Conservation (phyloP, 2,888 invertebrate species). For the Pocota personata region DNA sequence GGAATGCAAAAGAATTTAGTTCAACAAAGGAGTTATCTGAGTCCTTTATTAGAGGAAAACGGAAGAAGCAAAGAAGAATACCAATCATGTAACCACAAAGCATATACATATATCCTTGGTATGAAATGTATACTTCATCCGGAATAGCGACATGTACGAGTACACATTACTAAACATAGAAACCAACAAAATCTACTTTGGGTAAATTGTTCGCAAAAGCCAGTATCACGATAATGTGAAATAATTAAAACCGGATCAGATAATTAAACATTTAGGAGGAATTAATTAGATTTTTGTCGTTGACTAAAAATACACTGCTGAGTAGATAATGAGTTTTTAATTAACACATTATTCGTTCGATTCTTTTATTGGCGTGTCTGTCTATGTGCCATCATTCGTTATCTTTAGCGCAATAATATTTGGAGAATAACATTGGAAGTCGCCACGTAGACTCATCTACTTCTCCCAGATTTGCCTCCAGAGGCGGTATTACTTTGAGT, state of each 20-base stretch:
- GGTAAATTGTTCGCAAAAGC: neutral
- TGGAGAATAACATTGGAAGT: neutral
- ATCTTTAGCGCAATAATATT: neutral
- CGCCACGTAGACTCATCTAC: neutral
- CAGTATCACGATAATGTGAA: constrained; percentile 23
- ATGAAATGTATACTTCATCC: neutral
- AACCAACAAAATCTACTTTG: neutral
- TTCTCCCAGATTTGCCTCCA: neutral
- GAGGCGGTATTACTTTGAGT: neutral
- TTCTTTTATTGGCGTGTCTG: neutral
- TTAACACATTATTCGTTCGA: neutral
- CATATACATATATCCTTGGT: neutral
- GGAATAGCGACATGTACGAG: neutral
- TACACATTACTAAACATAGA: neutral
- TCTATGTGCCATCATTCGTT: neutral
- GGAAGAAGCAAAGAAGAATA: neutral
- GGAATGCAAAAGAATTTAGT: neutral
- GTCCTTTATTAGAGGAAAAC: neutral
- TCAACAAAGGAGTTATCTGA: neutral
- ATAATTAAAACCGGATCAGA: constrained; percentile 20
- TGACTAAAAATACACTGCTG: neutral
- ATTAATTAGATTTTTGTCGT: neutral
- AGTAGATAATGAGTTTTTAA: constrained; percentile 10
- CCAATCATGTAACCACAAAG: neutral
- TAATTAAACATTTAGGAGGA: constrained; percentile 21